phyloP scores from a whole-genome alignment of 2,888 invertebrate species.

The Hypomecis atomaria region DNA sequence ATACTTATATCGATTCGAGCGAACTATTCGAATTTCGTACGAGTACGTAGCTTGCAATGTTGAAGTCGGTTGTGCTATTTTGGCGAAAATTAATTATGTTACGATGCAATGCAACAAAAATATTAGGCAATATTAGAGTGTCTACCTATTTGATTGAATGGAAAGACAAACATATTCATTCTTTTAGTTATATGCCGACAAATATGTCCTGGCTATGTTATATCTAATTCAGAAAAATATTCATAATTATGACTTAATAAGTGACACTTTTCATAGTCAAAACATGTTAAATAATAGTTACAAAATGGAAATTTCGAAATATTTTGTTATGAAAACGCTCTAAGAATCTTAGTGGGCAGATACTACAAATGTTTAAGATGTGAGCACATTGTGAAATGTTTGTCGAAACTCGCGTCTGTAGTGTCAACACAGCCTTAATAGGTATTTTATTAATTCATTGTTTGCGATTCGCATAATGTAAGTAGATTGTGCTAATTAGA shows the following conservation, averaged over 20 bases:
- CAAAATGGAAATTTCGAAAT: constrained; percentile 1
- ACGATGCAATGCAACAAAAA: no score
- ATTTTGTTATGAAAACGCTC: constrained; percentile 15
- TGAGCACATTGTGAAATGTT: constrained; percentile 11
- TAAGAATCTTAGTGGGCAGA: constrained; percentile 31
- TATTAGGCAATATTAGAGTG: no score
- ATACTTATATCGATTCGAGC: no score
- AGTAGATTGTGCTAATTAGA: constrained; percentile 36
- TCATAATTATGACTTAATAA: background rate
- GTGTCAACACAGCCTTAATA: constrained; percentile 27
- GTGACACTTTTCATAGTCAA: background rate
- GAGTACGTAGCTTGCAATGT: no score
- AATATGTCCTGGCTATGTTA: no score
- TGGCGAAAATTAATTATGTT: no score
- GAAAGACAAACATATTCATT: no score
- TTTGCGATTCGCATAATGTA: constrained; percentile 36
- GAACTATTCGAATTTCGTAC: no score
- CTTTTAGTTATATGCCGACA: no score
- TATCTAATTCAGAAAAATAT: no score
- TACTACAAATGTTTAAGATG: constrained; percentile 12
- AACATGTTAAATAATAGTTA: background rate
- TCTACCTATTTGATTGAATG: no score
- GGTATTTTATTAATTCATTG: constrained; percentile 39
- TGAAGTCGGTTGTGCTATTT: no score
- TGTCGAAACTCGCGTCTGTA: background rate